Conservation (phyloP, 2,113 vertebrate species). For the Dinomys branickii region DNA sequence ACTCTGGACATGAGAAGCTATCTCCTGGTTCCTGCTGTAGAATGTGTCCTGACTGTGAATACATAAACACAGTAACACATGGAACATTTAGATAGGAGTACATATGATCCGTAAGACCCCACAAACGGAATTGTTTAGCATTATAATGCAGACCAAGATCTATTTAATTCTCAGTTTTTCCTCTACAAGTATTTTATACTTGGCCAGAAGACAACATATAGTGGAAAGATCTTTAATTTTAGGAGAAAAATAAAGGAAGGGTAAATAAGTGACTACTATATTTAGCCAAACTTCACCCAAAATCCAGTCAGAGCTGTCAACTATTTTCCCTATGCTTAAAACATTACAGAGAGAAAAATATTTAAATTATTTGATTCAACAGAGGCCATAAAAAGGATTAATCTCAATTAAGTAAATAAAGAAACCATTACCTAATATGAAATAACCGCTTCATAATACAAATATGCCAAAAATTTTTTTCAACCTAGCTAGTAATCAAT, state of each 20-base stretch:
- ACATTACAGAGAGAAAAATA: background rate
- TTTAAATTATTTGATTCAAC: background rate
- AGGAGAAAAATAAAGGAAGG: background rate
- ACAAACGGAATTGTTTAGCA: background rate
- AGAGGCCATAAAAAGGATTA: background rate
- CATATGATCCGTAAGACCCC: background rate
- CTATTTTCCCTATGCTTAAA: background rate
- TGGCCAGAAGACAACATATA: background rate
- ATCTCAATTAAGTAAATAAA: background rate
- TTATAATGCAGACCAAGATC: background rate
- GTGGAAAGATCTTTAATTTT: background rate
- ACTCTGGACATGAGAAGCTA: background rate
- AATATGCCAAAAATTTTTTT: fast-evolving
- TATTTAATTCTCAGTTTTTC: background rate
- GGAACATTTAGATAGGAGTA: background rate
- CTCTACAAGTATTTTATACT: background rate
- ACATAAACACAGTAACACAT: fast-evolving
- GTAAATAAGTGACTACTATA: background rate
- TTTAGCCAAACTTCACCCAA: background rate
- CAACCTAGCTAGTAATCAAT: background rate
- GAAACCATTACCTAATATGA: background rate
- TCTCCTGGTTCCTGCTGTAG: background rate
- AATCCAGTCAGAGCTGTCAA: background rate
- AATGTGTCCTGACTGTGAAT: background rate
- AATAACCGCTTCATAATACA: background rate